phyloP scores from a whole-genome alignment of 2,113 vertebrate species.

The Aldabrachelys gigantea region DNA sequence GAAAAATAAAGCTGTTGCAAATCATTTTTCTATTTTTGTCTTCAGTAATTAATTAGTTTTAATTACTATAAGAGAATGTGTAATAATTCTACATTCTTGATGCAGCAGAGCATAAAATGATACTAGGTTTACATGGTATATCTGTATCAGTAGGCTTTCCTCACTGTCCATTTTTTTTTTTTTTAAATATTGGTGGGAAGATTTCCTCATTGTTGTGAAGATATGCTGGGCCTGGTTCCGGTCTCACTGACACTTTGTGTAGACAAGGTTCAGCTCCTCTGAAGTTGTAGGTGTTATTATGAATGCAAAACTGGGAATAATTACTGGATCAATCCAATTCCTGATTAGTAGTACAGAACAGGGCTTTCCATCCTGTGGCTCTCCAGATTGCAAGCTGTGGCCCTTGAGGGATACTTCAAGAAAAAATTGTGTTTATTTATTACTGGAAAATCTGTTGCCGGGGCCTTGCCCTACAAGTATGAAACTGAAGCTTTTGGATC shows the following conservation, averaged over 20 bases:
- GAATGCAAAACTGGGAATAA: background rate
- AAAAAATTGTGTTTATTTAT: background rate
- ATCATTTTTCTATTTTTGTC: constrained; percentile 56
- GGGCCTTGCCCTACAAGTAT: background rate
- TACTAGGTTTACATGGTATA: background rate
- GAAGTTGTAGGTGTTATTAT: background rate
- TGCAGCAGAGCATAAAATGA: constrained; percentile 32
- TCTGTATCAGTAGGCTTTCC: background rate
- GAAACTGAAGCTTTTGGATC: background rate
- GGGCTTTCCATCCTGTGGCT: background rate
- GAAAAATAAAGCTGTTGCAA: constrained; percentile 35
- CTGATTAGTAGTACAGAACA: background rate
- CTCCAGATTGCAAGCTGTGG: background rate
- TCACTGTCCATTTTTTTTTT: background rate
- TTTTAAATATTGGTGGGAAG: constrained; percentile 25
- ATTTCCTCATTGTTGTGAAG: constrained; percentile 1
- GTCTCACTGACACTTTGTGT: background rate
- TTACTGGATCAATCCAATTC: background rate
- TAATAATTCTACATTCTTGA: constrained; percentile 42
- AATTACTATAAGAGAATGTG: constrained; percentile 69
- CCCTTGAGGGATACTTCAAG: background rate
- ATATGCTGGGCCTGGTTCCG: background rate
- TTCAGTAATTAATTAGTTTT: constrained; percentile 68
- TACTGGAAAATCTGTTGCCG: background rate
- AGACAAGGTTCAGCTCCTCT: background rate